Evolutionary conservation across 1,140 invertebrate genomes (phyloP).

Genomic region (Babylonia areolata): DNA sequence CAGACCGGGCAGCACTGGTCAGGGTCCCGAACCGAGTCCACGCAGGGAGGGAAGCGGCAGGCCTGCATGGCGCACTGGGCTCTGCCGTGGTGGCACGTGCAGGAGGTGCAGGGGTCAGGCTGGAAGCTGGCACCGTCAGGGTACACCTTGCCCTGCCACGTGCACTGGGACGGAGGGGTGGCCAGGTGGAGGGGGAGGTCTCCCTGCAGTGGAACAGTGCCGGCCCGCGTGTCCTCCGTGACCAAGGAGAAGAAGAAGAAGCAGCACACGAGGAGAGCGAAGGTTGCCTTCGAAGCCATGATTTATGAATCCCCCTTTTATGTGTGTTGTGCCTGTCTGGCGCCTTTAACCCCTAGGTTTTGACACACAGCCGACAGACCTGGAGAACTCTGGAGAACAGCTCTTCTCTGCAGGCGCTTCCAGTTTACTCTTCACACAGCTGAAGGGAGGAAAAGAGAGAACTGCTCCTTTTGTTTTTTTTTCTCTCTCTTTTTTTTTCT

Average conservation of each 20-base stretch:
- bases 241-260: not conserved
- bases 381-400: not conserved
- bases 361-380: not conserved
- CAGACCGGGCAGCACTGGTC: not conserved
- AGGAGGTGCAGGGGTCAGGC: not conserved
- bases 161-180: not conserved
- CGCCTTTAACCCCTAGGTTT: not conserved
- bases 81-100: not conserved
- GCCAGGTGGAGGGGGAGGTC: too few relatives aligned
- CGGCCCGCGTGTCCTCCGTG: not conserved
- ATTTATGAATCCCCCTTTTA: not conserved
- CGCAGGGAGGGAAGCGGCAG: not conserved
- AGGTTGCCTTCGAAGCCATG: not conserved
- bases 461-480: too few relatives aligned
- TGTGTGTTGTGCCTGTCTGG: not conserved
- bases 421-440: too few relatives aligned
- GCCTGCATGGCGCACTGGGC: not conserved
- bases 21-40: not conserved
- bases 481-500: not conserved
- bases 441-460: too few relatives aligned
- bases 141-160: not conserved
- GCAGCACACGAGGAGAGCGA: not conserved
- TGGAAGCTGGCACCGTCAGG: not conserved
- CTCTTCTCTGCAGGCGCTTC: too few relatives aligned
- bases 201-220: not conserved